These are phyloP conservation scores for Drosophila neutralis DNA, from an alignment of 2,888 invertebrate species.

Conservation along the genomic window DNA sequence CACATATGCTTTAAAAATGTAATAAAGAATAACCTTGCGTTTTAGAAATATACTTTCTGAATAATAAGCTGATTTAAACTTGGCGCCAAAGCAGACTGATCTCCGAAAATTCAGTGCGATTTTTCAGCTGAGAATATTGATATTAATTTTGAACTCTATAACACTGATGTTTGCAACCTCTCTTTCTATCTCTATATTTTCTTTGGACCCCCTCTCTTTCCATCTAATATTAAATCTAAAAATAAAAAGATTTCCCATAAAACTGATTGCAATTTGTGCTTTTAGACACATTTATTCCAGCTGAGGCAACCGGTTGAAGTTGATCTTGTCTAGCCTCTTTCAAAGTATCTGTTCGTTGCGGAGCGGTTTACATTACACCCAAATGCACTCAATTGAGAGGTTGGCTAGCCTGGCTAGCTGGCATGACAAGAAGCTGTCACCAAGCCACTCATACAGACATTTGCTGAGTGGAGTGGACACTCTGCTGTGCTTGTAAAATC, in stretches of 20 bases:
- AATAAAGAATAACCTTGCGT: background rate
- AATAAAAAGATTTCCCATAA: background rate
- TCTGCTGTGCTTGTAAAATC: constrained; percentile 23
- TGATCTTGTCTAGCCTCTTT: constrained; percentile 10
- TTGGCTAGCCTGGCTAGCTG: constrained; percentile 9
- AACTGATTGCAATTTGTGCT: background rate
- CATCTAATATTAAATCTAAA: background rate
- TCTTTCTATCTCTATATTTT: background rate
- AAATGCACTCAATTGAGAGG: constrained; percentile 71
- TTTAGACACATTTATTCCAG: background rate
- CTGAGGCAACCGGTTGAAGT: background rate
- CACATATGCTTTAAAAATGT: background rate
- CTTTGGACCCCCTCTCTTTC: background rate
- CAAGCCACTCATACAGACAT: constrained; percentile 1
- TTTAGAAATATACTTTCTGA: background rate
- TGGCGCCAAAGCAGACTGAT: background rate
- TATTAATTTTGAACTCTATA: background rate
- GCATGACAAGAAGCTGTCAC: constrained; percentile 34
- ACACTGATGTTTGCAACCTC: background rate
- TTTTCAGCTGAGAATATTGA: background rate
- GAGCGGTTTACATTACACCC: constrained; percentile 44
- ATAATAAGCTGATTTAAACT: background rate
- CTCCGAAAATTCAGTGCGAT: background rate
- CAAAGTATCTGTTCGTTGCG: constrained; percentile 20
- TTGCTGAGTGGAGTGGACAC: constrained; percentile 4